Evolutionary conservation across 2,888 invertebrate genomes (phyloP).

Genomic region (Amphipyra berbera): DNA sequence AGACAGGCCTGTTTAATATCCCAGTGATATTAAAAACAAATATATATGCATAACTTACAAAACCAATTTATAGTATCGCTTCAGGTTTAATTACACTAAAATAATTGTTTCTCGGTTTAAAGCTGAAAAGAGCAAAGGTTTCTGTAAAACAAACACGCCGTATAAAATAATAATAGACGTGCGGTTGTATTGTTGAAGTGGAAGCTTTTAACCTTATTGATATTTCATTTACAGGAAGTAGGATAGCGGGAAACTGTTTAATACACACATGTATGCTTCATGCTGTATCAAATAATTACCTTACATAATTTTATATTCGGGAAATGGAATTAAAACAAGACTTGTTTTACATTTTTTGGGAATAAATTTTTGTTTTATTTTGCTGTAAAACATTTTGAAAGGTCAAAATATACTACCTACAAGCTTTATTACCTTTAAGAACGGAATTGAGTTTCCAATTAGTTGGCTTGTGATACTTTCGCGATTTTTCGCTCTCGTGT

Average conservation of each 20-base stretch:
- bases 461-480: constrained; percentile 11
- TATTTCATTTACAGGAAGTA: constrained; percentile 46
- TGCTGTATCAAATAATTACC: constrained; percentile 18
- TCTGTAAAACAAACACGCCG: constrained; percentile 16
- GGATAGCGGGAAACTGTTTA: constrained; percentile 8
- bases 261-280: background rate
- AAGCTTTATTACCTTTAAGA: constrained; percentile 1
- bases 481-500: constrained; percentile 3
- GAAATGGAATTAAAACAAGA: constrained; percentile 8
- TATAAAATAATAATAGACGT: constrained; percentile 25
- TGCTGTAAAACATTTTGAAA: background rate
- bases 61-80: constrained; percentile 3
- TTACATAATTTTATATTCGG: background rate
- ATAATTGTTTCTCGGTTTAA: constrained; percentile 2
- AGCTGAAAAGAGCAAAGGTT: background rate
- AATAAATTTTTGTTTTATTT: background rate
- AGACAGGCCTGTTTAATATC: constrained; percentile 4
- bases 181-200: constrained; percentile 54
- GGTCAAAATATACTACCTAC: background rate
- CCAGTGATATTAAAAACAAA: background rate
- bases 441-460: constrained; percentile 31
- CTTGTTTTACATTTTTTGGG: constrained; percentile 3
- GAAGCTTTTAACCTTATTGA: constrained; percentile 72
- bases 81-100: constrained; percentile 8
- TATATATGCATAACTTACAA: background rate